A percentile compares a stretch with the other conserved stretches of the same genome.
Evolutionary conservation across 2,888 invertebrate genomes (phyloP).

Genomic region (Stenotaenia linearis): DNA sequence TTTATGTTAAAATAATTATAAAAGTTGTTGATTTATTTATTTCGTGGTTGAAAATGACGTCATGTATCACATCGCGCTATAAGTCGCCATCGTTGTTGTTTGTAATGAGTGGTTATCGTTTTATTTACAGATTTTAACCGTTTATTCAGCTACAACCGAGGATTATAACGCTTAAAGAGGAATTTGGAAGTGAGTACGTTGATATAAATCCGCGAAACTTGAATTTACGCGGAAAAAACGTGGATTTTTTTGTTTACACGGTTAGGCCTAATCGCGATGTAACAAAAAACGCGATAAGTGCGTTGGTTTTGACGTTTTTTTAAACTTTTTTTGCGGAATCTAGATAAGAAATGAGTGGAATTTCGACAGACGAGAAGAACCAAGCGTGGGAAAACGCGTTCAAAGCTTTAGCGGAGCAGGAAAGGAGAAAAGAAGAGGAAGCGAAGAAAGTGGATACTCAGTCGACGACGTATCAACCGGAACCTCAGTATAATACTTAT

Average conservation of each 20-base stretch:
- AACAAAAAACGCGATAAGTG: no score
- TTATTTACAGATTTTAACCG: neutral
- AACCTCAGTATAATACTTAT: neutral
- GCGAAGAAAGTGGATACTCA: neutral
- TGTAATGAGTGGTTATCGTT: neutral
- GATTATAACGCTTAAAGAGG: no score
- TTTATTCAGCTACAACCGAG: no score
- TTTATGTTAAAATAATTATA: neutral
- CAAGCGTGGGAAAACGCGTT: conserved; percentile 36
- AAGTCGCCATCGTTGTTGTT: neutral
- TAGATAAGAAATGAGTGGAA: neutral
- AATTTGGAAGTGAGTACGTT: no score
- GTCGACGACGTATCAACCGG: neutral
- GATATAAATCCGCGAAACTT: no score
- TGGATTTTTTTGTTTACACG: no score
- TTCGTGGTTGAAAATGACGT: no score
- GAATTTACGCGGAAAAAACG: no score
- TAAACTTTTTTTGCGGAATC: no score
- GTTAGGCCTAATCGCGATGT: no score
- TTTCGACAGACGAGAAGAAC: conserved; percentile 32
- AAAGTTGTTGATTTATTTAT: no score
- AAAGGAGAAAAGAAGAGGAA: conserved; percentile 27
- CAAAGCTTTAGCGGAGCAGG: conserved; percentile 34
- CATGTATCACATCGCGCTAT: neutral
- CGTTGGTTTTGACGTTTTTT: no score